Evolutionary conservation across 1,140 invertebrate genomes (phyloP).

Genomic region (Conus betulinus): DNA sequence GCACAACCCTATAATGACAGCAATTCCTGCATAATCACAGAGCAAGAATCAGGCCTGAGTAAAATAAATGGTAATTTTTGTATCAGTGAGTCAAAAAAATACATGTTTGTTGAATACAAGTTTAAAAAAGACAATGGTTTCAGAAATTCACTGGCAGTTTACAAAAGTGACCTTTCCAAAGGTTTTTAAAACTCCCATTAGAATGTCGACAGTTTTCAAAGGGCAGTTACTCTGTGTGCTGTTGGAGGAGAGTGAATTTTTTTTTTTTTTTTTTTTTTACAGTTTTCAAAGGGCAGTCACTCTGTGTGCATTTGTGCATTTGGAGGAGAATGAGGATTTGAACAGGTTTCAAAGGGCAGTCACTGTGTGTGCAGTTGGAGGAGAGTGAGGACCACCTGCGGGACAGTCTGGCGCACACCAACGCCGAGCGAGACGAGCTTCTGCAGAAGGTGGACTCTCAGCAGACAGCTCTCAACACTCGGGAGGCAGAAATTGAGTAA

Average conservation of each 20-base stretch:
- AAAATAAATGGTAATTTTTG: too few relatives aligned
- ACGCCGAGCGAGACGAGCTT: conserved; percentile 66
- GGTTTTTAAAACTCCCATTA: too few relatives aligned
- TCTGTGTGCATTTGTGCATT: too few relatives aligned
- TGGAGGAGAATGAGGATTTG: background rate
- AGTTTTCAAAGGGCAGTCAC: background rate
- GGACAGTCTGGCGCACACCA: conserved; percentile 58
- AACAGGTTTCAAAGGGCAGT: background rate
- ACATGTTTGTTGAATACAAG: too few relatives aligned
- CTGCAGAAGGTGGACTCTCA: conserved; percentile 54
- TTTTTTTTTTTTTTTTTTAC: background rate
- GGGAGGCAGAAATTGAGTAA: conserved; percentile 67
- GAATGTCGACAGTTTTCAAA: background rate
- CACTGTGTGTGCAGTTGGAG: conserved; percentile 54
- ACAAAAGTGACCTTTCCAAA: too few relatives aligned
- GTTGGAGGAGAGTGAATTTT: background rate
- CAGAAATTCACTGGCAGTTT: too few relatives aligned
- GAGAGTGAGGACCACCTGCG: conserved; percentile 64
- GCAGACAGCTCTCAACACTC: conserved; percentile 53
- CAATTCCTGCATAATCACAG: too few relatives aligned
- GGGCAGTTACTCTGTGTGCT: background rate
- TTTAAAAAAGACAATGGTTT: too few relatives aligned
- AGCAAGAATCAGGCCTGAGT: too few relatives aligned
- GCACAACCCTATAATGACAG: too few relatives aligned
- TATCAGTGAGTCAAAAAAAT: too few relatives aligned